Evolutionary conservation across 2,113 vertebrate species (phyloP), one percentile per base, ranked within the genome.

Genomic region (Hoplias malabaricus): DNA sequence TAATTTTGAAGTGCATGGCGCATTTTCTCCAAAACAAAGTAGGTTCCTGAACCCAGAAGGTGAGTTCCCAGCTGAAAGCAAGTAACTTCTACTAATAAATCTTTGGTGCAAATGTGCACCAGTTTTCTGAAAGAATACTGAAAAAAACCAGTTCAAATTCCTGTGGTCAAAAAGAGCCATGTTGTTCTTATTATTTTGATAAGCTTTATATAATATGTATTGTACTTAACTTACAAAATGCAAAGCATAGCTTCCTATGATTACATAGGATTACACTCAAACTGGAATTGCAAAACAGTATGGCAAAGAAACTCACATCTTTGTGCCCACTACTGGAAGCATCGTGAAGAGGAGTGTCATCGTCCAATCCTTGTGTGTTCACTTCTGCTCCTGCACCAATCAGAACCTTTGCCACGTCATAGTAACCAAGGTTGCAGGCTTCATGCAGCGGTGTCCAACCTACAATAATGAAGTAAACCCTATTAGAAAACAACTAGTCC

Each of bases 361-460:
- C 96, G 77, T 99, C 98, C 89, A 99, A 90, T 72, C 98, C 98
- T 83, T 98, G 97, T 0, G 98, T 99, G 88, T 99, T 99, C 84
- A 99, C 98, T 14, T 99, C 96, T 0, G 98, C 98, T 70, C 97
- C 98, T 0, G 98, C 97, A 77, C 96, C 93, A 88, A 99, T 98
- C 70, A 99, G 89, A 78, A 98, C 93, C 85, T 99, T 99, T 74
- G 98, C 98, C 83, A 99, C 96, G 48, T 99, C 96, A 0, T 98
- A 99, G 89, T 96, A 98, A 74, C 98, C 98, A 54, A 96, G 94
- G 77, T 99, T 99, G 86, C 98, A 99, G 65, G 98, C 98, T 93
- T 99, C 98, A 57, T 99, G 98, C 23, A 99, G 91, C 4, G 98
- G 98, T 33, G 98, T 99, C 98, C 97, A 99, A 68, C 97, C 98